These are phyloP conservation scores for Phyllopteryx taeniolatus DNA, from an alignment of 2,113 vertebrate genomes.

Conservation along the genomic window DNA sequence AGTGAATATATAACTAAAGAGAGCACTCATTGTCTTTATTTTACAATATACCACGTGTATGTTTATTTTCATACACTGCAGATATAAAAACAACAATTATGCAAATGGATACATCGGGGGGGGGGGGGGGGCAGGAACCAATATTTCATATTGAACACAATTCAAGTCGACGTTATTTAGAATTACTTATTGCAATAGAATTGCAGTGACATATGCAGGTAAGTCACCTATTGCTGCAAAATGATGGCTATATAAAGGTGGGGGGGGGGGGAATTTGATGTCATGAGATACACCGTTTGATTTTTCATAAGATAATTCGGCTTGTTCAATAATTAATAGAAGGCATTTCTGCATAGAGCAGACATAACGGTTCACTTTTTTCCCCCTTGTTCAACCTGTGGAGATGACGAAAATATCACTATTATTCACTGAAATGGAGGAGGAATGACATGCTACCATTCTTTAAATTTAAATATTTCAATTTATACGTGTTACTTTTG, in stretches of 20 bases:
- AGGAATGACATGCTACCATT: too few species aligned
- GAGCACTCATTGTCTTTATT: too few species aligned
- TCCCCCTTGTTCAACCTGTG: neutral
- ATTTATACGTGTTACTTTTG: neutral
- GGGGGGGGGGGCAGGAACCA: neutral
- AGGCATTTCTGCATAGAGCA: constrained; percentile 5
- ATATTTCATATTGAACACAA: neutral
- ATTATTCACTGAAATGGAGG: neutral
- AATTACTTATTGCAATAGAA: neutral
- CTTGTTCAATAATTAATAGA: constrained; percentile 25
- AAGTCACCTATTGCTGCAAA: neutral
- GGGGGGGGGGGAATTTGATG: too few species aligned
- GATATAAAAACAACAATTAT: too few species aligned
- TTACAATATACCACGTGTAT: too few species aligned
- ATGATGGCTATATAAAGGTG: neutral
- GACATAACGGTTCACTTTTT: neutral
- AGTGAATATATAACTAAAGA: too few species aligned
- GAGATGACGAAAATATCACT: neutral
- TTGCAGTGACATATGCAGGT: neutral
- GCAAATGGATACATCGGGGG: fast-evolving
- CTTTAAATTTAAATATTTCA: neutral
- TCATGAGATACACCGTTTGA: neutral
- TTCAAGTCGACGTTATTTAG: neutral
- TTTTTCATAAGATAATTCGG: constrained; percentile 21
- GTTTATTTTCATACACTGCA: too few species aligned